phyloP scores from a whole-genome alignment of 1,140 invertebrate species.

The Trichomalopsis sarcophagae region DNA sequence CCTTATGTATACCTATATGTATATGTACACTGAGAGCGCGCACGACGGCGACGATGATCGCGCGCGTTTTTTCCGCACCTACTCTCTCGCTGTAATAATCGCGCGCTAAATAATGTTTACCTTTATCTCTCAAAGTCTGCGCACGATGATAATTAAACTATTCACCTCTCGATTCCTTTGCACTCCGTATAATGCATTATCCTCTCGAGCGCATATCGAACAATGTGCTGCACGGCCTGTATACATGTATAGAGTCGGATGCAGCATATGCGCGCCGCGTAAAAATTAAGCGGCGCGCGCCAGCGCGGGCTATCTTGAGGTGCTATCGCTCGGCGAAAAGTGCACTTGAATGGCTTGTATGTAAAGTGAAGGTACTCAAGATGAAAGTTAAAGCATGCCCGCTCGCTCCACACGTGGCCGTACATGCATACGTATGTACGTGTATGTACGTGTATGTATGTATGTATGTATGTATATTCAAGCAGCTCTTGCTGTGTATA shows the following conservation, averaged over 20 bases:
- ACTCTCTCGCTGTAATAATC: not conserved
- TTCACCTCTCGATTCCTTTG: not conserved
- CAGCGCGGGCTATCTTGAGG: not conserved
- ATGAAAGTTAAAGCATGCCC: slow-evolving; percentile 38
- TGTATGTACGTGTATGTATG: not conserved
- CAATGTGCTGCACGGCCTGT: not conserved
- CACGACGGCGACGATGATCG: not conserved
- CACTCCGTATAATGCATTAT: slow-evolving; percentile 1
- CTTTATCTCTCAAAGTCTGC: not conserved
- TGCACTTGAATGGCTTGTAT: slow-evolving; percentile 18
- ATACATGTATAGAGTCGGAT: not conserved
- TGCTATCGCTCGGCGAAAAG: slow-evolving; percentile 21
- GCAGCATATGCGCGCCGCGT: not conserved
- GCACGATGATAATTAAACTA: slow-evolving; percentile 32
- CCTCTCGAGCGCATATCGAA: not conserved
- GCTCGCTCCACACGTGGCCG: not conserved
- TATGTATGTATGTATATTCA: not conserved
- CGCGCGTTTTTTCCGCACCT: not conserved
- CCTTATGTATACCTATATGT: too few species aligned
- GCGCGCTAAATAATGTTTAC: not conserved
- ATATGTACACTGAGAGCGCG: not conserved
- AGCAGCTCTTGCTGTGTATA: too few species aligned
- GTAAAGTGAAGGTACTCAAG: slow-evolving; percentile 23
- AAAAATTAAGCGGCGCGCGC: not conserved
- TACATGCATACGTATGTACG: not conserved